phyloP scores from a whole-genome alignment of 2,113 vertebrate species.

The Cryptoleucopteryx plumbea region DNA sequence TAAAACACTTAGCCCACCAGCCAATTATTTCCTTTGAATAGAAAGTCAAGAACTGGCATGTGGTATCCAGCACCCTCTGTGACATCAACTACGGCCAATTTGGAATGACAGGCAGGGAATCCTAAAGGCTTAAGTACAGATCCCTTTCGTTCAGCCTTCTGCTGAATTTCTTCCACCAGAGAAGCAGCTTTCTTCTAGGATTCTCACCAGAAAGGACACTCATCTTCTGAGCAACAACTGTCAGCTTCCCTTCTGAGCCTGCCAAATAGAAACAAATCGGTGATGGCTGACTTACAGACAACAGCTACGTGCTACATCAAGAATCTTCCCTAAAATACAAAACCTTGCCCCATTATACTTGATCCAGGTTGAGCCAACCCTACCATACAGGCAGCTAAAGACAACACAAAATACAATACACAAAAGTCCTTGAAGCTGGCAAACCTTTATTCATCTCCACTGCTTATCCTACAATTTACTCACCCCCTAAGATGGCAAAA shows the following conservation, averaged over 20 bases:
- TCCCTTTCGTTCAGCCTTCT: neutral
- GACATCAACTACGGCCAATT: neutral
- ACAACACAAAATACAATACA: neutral
- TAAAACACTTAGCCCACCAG: neutral
- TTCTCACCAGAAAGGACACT: constrained; percentile 90
- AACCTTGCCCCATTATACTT: neutral
- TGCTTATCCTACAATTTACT: neutral
- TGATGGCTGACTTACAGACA: neutral
- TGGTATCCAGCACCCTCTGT: neutral
- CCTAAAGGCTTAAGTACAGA: neutral
- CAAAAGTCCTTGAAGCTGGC: neutral
- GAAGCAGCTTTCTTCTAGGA: neutral
- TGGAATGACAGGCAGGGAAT: neutral
- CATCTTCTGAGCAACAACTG: constrained; percentile 91
- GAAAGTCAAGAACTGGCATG: neutral
- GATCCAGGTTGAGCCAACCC: neutral
- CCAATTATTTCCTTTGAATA: neutral
- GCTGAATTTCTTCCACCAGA: neutral
- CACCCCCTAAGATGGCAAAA: constrained; percentile 91
- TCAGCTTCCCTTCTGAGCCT: constrained; percentile 97
- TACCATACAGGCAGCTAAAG: neutral
- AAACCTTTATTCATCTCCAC: neutral
- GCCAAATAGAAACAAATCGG: neutral
- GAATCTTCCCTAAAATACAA: neutral
- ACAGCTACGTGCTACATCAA: neutral